A percentile compares a stretch with the other conserved stretches of the same genome.
Evolutionary conservation across 2,113 vertebrate species (phyloP).

Genomic region (Sphyrna mokarran): DNA sequence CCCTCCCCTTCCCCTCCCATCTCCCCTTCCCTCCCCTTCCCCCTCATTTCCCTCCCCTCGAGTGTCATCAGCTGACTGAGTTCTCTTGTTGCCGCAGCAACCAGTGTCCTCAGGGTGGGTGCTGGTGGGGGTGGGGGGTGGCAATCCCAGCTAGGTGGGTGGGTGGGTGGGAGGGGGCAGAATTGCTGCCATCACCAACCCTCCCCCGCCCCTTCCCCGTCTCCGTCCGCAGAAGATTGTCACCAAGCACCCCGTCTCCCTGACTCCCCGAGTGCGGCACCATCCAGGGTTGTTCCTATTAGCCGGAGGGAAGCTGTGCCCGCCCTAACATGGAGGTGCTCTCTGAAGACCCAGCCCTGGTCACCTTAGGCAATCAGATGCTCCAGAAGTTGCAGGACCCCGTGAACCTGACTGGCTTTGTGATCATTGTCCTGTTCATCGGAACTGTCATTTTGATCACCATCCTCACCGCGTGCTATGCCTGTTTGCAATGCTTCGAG

Average conservation of each 20-base stretch:
- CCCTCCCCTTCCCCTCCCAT: too few relatives aligned
- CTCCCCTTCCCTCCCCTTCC: too few relatives aligned
- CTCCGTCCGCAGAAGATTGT: background rate
- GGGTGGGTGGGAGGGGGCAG: too few relatives aligned
- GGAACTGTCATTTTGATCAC: background rate
- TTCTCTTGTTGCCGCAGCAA: background rate
- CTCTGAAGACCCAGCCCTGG: accelerated
- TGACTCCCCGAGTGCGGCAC: too few relatives aligned
- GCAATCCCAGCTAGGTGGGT: background rate
- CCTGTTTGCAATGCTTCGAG: background rate
- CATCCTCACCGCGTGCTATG: background rate
- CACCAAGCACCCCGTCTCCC: too few relatives aligned
- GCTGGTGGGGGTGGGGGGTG: background rate
- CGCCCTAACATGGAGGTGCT: background rate
- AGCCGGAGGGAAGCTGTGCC: background rate
- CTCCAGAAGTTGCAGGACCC: background rate
- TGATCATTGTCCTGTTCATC: background rate
- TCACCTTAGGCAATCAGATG: too few relatives aligned
- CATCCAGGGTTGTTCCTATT: background rate
- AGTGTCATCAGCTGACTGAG: background rate
- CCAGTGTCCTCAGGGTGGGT: background rate
- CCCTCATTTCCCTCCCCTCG: background rate
- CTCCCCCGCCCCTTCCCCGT: too few relatives aligned
- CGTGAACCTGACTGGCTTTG: background rate
- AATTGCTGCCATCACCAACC: too few relatives aligned